Conservation (phyloP, 2,797 vertebrate genomes). For the Arctocebus calabarensis region DNA sequence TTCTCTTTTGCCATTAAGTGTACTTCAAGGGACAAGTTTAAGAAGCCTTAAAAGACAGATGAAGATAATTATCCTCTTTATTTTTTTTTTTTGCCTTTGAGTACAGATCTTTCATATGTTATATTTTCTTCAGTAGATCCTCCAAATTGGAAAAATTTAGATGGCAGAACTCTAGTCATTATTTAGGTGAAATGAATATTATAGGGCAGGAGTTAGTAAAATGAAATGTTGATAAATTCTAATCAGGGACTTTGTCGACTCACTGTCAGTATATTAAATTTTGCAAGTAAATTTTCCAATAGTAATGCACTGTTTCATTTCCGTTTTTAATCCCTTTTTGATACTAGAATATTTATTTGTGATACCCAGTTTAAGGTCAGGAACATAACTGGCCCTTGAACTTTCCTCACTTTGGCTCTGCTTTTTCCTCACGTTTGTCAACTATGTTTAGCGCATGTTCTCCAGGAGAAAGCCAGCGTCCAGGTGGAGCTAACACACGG, state of each 20-base stretch:
- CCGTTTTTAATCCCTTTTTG: background rate
- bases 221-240: background rate
- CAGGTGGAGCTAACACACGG: background rate
- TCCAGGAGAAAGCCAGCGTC: background rate
- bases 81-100: background rate
- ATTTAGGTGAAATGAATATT: conserved; percentile 3
- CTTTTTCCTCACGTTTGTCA: background rate
- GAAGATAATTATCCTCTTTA: background rate
- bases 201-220: background rate
- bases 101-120: background rate
- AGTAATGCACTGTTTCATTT: background rate
- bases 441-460: background rate
- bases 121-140: background rate
- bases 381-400: background rate
- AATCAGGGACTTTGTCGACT: background rate
- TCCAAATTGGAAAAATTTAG: background rate
- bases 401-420: background rate
- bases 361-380: background rate
- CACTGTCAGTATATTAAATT: background rate
- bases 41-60: background rate
- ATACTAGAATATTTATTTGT: background rate
- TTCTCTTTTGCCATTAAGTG: background rate
- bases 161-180: background rate
- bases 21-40: background rate
- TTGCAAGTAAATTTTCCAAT: background rate